These are phyloP conservation scores for Eupithecia exiguata DNA, from an alignment of 2,888 invertebrate species.

Conservation along the genomic window DNA sequence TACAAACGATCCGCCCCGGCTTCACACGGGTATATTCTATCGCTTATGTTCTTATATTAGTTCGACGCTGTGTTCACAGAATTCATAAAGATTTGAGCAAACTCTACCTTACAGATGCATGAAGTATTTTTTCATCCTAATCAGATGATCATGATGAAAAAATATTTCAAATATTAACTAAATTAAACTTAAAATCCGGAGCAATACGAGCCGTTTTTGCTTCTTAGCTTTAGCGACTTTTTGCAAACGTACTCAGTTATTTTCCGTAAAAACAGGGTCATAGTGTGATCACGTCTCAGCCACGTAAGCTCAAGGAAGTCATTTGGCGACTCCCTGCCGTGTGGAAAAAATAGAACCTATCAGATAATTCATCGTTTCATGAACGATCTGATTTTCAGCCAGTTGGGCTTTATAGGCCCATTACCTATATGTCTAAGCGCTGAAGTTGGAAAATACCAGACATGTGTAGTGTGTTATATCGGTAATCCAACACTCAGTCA, in stretches of 20 bases:
- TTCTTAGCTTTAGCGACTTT: neutral
- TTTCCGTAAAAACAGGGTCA: constrained; percentile 16
- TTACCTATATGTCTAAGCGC: neutral
- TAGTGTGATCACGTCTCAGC: constrained; percentile 17
- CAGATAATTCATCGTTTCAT: constrained; percentile 8
- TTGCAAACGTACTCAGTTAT: neutral
- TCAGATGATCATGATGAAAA: too few relatives aligned
- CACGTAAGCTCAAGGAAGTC: constrained; percentile 40
- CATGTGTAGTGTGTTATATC: too few relatives aligned
- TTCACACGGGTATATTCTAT: too few relatives aligned
- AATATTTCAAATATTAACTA: too few relatives aligned
- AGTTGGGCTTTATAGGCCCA: neutral
- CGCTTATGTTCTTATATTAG: too few relatives aligned
- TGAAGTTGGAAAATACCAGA: neutral
- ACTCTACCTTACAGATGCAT: too few relatives aligned
- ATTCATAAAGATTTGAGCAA: too few relatives aligned
- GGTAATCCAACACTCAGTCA: too few relatives aligned
- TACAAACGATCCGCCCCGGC: neutral
- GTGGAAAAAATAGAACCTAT: constrained; percentile 38
- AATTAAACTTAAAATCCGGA: neutral
- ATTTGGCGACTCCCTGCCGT: constrained; percentile 47
- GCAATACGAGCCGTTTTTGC: neutral
- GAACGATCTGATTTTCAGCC: neutral
- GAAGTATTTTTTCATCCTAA: too few relatives aligned
- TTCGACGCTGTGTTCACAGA: too few relatives aligned